Evolutionary conservation across 1,140 invertebrate genomes (phyloP), one percentile per base, ranked within the genome.

Genomic region (Drosophila pachea): DNA sequence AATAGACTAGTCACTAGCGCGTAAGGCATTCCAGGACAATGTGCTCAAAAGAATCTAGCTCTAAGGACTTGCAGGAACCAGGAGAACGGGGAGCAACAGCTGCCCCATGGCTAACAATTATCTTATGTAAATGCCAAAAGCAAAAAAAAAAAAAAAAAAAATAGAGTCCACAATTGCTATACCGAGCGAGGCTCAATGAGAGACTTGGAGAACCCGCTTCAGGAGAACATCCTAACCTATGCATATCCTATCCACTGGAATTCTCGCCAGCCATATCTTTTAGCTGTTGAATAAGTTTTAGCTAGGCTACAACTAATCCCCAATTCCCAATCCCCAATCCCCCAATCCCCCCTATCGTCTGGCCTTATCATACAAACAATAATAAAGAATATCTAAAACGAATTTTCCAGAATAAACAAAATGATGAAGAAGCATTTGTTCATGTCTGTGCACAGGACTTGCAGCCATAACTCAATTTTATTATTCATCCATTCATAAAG

Each of bases 91-190:
- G 7, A 31, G n/a, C 12, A 12, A 1, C 5, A 69, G 54, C 29
- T 55, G 55, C 42, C 54, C 49, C 63, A 82, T 68, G 38, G 47
- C 70, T 68, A 56, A 61, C 53, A 65, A 74, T 54, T 74, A 75
- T 82, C 78, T 82, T 82, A 82, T 82, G 78, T 73, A 73, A 78
- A 82, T 84, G 78, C 78, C 78, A 82, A 82, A n/a, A n/a, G n/a
- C n/a, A n/a, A n/a, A n/a, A n/a, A n/a, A n/a, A n/a, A n/a, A n/a
- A n/a, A 82, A 69, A 64, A 55, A 59, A 63, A 7, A 50, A 45
- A 38, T 14, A 32, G 8, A 38, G 14, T 31, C 47, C 47, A 52
- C 47, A 62, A 63, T 60, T 61, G n/a, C n/a, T n/a, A n/a, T n/a
- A n/a, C n/a, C n/a, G n/a, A n/a, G n/a, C n/a, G n/a, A n/a, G n/a